Conservation (phyloP, 2,113 vertebrate species). For the Pomatostomus ruficeps region DNA sequence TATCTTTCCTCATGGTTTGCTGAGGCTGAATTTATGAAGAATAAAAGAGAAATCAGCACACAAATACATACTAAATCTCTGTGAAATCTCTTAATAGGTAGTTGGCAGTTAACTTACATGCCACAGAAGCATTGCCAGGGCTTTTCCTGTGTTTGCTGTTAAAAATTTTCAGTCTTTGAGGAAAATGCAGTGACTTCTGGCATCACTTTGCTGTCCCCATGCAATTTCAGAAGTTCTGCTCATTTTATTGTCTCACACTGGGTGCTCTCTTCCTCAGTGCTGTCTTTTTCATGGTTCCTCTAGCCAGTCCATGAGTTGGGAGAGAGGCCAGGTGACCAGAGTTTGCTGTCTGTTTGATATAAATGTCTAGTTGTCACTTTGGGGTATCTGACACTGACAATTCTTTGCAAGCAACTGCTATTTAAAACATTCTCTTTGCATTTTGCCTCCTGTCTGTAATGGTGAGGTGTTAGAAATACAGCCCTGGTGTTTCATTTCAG, state of each 20-base stretch:
- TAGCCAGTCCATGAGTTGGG: neutral
- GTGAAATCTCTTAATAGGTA: neutral
- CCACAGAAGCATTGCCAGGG: neutral
- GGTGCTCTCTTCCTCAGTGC: neutral
- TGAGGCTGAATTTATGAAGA: neutral
- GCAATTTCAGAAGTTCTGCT: neutral
- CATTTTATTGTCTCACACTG: neutral
- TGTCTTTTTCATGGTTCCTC: neutral
- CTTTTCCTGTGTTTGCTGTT: neutral
- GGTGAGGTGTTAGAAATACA: neutral
- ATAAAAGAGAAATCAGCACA: neutral
- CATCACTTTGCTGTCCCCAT: neutral
- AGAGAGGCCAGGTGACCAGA: neutral
- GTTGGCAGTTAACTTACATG: neutral
- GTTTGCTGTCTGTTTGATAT: constrained; percentile 19
- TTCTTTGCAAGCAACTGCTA: constrained; percentile 27
- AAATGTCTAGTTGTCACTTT: constrained; percentile 15
- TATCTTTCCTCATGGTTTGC: neutral
- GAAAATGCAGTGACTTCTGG: neutral
- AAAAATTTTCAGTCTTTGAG: neutral
- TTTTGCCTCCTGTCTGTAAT: constrained; percentile 4
- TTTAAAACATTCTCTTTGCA: neutral
- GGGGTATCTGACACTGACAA: neutral
- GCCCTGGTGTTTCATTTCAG: neutral
- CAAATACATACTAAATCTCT: neutral